Base-by-base conservation (phyloP, 1,140 invertebrate genomes). In the Penaeus indicus region DNA sequence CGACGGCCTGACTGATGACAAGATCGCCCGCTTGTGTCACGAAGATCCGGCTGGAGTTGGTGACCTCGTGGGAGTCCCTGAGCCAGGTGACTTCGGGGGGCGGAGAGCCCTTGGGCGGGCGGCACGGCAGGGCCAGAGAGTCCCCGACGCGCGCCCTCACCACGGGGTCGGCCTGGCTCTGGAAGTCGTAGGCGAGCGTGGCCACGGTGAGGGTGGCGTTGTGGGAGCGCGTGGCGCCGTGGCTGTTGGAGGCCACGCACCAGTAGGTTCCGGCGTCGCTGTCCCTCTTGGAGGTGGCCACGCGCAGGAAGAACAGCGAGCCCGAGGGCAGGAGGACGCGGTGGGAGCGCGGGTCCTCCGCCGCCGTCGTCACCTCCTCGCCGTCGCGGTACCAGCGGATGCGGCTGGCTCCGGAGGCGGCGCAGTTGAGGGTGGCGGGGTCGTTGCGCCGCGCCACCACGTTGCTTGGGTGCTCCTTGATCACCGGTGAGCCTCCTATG, bases 1-100 rank as follows among this genome's bases (percentile, higher is more conserved):
- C 92, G 38, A 94, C 94, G 19, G 97, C 95, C 80, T 95, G 94
- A 91, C 96, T 96, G 79, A 98, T 84, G 22, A 54, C 19, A 0
- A 89, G 63, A 21, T 89, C 88, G 7, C 88, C 88, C 32, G 42
- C 79, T 5, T 38, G 47, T 16, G 88, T 19, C 7, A 64, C 84
- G 64, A 42, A 79, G 47, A 89, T 78, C 19, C 88, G 82, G n/a
- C 88, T 85, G 75, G 83, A 67, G 42, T 85, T 80, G n/a, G 21
- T 62, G 19, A 90, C 69, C 13, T 69, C 62, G 25, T 63, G 25
- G 7, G 83, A 88, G 62, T 90, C 84, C 54, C 80, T 80, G 16
- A 67, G 75, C 90, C 90, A 90, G 27, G 61, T 21, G n/a, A 90
- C 62, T 21, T 82, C 67, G 22, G 90, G 90, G 32, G 38, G 42